Evolutionary conservation across 1,140 invertebrate genomes (phyloP).

Genomic region (Portunus trituberculatus): DNA sequence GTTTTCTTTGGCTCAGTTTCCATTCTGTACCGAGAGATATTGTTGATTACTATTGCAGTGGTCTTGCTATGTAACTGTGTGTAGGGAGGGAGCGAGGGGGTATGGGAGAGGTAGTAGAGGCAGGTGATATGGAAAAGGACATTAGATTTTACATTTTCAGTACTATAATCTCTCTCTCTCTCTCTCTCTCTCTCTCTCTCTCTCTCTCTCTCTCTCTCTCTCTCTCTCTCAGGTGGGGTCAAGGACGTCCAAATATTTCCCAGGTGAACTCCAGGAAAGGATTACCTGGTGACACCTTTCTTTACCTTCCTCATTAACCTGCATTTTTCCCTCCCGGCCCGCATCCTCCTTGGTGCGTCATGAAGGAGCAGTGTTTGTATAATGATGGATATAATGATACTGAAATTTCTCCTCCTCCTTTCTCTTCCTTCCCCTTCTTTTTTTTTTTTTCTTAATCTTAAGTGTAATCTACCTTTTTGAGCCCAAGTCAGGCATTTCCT

Average conservation of each 20-base stretch:
- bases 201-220: constrained; percentile 31
- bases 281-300: constrained; percentile 3
- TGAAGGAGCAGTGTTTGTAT: too few species aligned
- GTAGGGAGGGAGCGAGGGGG: too few species aligned
- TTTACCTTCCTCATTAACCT: neutral
- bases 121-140: neutral
- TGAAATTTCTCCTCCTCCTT: too few species aligned
- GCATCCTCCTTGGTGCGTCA: too few species aligned
- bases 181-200: constrained; percentile 27
- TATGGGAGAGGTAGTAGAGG: too few species aligned
- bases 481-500: neutral
- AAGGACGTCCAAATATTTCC: neutral
- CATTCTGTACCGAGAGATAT: too few species aligned
- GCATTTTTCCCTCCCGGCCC: too few species aligned
- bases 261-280: neutral
- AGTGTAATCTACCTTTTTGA: neutral
- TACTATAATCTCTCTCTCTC: too few species aligned
- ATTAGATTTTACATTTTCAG: neutral
- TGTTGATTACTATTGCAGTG: neutral
- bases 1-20: neutral
- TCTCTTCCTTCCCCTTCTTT: neutral
- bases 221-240: constrained; percentile 17
- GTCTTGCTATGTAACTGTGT: neutral
- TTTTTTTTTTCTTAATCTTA: neutral
- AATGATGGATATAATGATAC: too few species aligned